Conservation (phyloP, 2,888 invertebrate genomes). For the Rotaria magnacalcarata region DNA sequence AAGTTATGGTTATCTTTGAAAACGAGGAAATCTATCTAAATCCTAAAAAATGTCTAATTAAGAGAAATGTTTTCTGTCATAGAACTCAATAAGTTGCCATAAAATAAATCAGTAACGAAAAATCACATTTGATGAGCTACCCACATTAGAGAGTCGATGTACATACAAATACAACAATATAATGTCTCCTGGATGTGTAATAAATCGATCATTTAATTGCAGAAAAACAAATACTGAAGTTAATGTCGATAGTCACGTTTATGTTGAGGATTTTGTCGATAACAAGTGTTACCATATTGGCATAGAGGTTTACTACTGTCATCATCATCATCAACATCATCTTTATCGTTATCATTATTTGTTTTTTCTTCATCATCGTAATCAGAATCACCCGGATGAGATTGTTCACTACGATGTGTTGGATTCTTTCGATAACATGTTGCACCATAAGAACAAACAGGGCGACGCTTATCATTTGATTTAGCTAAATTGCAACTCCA, state of each 20-base stretch:
- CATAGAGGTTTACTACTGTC: neutral
- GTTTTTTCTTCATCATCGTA: conserved; percentile 1
- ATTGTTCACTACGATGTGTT: neutral
- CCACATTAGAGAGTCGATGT: too few relatives aligned
- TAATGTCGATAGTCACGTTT: neutral
- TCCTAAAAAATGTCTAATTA: too few relatives aligned
- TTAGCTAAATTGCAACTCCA: neutral
- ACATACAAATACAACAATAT: too few relatives aligned
- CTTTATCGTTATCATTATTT: neutral
- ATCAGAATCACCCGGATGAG: conserved; percentile 33
- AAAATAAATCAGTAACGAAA: too few relatives aligned
- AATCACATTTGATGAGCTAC: too few relatives aligned
- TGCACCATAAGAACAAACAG: neutral
- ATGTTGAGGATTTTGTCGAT: conserved; percentile 31
- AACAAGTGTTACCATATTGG: neutral
- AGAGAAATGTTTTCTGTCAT: too few relatives aligned
- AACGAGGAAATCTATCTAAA: too few relatives aligned
- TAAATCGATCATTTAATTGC: too few relatives aligned
- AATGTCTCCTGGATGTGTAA: too few relatives aligned
- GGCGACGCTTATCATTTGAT: neutral
- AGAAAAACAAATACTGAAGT: neutral
- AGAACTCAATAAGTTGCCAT: too few relatives aligned
- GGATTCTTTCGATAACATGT: conserved; percentile 29
- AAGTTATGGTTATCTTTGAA: too few relatives aligned
- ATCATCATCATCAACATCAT: neutral